A percentile compares a stretch with the other conserved stretches of the same genome.
Evolutionary conservation across 2,113 vertebrate genomes (phyloP).

Genomic region (Cyprinus carpio): DNA sequence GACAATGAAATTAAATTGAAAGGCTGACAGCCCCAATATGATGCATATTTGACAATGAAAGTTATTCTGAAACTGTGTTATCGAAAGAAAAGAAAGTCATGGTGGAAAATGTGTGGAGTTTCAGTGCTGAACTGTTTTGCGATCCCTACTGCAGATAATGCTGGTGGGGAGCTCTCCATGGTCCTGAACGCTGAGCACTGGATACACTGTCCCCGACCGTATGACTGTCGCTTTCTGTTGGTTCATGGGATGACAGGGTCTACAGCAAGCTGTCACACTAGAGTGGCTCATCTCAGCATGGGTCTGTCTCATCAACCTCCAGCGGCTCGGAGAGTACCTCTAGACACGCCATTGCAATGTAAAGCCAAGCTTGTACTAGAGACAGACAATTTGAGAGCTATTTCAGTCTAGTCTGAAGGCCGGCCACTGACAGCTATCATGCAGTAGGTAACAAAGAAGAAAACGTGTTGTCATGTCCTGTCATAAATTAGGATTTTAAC

Average conservation of each 20-base stretch:
- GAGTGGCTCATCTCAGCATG: slow-evolving; percentile 28
- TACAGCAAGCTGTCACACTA: background rate
- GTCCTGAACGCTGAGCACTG: slow-evolving; percentile 16
- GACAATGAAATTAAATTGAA: background rate
- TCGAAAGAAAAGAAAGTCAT: background rate
- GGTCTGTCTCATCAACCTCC: slow-evolving; percentile 31
- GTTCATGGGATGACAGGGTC: background rate
- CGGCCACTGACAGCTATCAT: no score
- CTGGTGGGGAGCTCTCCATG: background rate
- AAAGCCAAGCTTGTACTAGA: background rate
- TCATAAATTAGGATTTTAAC: no score
- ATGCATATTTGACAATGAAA: background rate
- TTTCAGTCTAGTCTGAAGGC: no score
- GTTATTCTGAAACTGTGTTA: background rate
- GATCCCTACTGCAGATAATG: background rate
- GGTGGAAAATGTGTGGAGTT: background rate
- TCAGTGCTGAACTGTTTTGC: background rate
- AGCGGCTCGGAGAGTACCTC: slow-evolving; percentile 8
- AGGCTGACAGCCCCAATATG: background rate
- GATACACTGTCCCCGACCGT: background rate
- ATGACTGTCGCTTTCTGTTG: slow-evolving; percentile 5
- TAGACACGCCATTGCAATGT: slow-evolving; percentile 23
- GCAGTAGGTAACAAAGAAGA: no score
- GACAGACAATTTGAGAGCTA: background rate
- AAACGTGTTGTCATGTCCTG: no score